phyloP scores from a whole-genome alignment of 2,888 invertebrate species.

The Frankliniella intonsa region DNA sequence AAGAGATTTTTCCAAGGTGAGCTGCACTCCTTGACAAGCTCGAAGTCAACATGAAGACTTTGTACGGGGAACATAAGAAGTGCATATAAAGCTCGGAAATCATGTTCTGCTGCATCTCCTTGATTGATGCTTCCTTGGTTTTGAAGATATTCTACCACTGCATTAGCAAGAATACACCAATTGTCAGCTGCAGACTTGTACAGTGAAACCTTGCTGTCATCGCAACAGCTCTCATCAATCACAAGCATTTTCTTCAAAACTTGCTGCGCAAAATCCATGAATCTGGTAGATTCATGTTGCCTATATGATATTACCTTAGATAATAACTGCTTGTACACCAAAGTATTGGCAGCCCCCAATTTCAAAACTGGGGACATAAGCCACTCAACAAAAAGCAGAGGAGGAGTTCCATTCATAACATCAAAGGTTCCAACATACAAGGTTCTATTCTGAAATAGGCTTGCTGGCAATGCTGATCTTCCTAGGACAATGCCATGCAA shows the following conservation, averaged over 20 bases:
- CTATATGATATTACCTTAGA: background rate
- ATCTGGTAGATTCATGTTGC: background rate
- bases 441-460: background rate
- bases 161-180: background rate
- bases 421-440: background rate
- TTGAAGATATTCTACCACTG: background rate
- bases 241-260: background rate
- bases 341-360: background rate
- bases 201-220: background rate
- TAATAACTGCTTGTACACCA: background rate
- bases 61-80: background rate
- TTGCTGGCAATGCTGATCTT: background rate
- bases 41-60: background rate
- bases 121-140: background rate
- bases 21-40: background rate
- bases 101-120: constrained; percentile 6
- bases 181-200: background rate
- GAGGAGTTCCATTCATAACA: constrained; percentile 7
- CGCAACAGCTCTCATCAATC: background rate
- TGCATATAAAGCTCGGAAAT: background rate
- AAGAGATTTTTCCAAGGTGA: background rate
- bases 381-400: background rate
- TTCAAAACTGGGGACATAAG: background rate
- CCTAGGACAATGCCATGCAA: background rate
- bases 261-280: background rate